phyloP scores from a whole-genome alignment of 1,140 invertebrate genomes.

The Philotrypesis tridentata region DNA sequence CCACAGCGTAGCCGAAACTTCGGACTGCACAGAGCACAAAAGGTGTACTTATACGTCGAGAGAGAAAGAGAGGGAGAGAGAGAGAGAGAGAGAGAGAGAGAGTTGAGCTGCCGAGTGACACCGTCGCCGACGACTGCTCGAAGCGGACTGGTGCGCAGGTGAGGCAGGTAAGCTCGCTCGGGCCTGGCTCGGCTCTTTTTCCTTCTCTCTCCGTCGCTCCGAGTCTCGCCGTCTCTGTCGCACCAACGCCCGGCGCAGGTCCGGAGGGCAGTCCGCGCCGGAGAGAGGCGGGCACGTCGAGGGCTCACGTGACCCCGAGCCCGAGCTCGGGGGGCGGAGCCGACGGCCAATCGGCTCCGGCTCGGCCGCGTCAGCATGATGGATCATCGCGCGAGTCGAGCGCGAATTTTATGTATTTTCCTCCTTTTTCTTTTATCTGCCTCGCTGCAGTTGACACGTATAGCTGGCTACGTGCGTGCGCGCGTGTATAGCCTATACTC shows the following conservation, averaged over 20 bases:
- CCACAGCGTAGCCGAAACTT: no score
- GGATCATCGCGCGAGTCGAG: conserved; percentile 62
- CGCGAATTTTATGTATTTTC: conserved; percentile 65
- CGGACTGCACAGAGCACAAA: no score
- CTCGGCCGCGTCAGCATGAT: conserved; percentile 68
- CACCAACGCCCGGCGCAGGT: neutral
- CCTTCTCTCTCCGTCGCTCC: conserved; percentile 22
- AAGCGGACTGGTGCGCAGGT: conserved; percentile 64
- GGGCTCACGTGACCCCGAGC: conserved; percentile 61
- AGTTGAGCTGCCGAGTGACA: conserved; percentile 10
- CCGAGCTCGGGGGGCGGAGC: conserved; percentile 59
- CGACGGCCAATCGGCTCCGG: conserved; percentile 64
- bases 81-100: neutral
- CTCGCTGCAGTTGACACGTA: conserved; percentile 73
- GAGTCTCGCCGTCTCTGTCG: neutral
- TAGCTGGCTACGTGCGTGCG: conserved; percentile 50
- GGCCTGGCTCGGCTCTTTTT: conserved; percentile 30
- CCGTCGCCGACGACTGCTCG: conserved; percentile 58
- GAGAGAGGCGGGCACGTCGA: conserved; percentile 52
- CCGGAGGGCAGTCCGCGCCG: conserved; percentile 15
- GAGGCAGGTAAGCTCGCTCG: conserved; percentile 67
- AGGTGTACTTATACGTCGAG: no score
- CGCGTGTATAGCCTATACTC: neutral
- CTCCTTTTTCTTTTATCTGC: conserved; percentile 71
- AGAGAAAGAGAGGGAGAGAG: neutral